Base-by-base conservation (phyloP, 2,888 invertebrate genomes). In the Choristoneura rosaceana region DNA sequence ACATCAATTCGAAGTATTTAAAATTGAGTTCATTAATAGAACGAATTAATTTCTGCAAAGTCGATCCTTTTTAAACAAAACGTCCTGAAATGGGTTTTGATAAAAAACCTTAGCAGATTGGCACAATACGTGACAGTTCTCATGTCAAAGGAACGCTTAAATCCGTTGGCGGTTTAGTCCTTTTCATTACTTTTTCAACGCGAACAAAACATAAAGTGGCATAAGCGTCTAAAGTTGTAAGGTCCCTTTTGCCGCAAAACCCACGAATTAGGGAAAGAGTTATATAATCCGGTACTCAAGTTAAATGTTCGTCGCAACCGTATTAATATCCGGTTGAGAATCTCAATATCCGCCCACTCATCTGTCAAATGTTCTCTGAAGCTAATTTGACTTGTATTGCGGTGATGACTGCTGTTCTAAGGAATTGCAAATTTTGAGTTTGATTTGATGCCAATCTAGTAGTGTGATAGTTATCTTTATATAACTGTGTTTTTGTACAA, bases 321-420 rank as follows among this genome's bases (percentile, higher is more conserved):
- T 74, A 70, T 73, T 77, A 76, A 76, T 77, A 74, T 77, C 77
- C 77, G 77, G 74, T 71, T 61, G 70, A 61, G 64, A 67, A 73
- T 74, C 70, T 75, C 76, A 76, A 77, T 77, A 77, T 77, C 77
- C 77, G 76, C 67, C 60, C 65, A 60, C 60, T 67, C 77, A 77
- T 76, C 74, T 77, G 76, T 76, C 77, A 76, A 73, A 73, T 66
- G 66, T 71, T 64, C 65, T 25, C 59, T 34, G 33, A 47, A 15
- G 59, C 62, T 73, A 73, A 73, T 73, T 73, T 68, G 68, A 73
- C 63, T 62, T 67, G 68, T 73, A 58, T 71, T 71, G 66, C 62
- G 67, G 66, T 33, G 9, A 9, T 14, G 17, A n/a, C 10, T 62
- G 62, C 25, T 45, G 33, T 43, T 45, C 14, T 4, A 14, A 45